Evolutionary conservation across 1,140 invertebrate species (phyloP), one percentile per base, ranked within the genome.

Genomic region (Drosophila pseudoobscura): DNA sequence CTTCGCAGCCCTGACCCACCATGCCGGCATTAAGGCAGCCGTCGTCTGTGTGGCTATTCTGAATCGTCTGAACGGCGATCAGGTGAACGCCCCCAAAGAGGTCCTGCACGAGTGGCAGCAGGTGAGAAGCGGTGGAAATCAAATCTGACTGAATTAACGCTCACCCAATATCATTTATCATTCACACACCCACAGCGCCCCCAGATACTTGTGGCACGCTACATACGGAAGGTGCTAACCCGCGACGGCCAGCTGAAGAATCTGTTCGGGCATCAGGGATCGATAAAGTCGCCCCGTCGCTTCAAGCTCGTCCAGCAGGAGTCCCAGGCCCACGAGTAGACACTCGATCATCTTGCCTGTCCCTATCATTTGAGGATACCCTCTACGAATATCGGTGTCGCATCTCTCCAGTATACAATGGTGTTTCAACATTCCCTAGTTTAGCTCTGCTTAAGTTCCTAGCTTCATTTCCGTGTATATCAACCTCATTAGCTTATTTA

Each of bases 61-160:
- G n/a, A 97, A 99, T 92, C 94, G 98, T 65, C 93, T 99, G 1
- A 95, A 98, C 83, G 97, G 97, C 6, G 98, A 99, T 93, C 98
- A 99, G 96, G 96, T 98, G 1, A 93, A 95, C 62, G 95, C 96
- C 29, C 95, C 97, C 1, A 98, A 99, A 90, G 96, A 97, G 90
- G 95, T 97, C 0, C 91, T 99, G 80, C 95, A 98, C 68, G 97
- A 98, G 88, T 99, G 97, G 96, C 98, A 99, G 91, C 93, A 73
- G 69, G 71, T 73, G 11, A 22, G 68, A 6, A 22, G 68, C 24
- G 13, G 9, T 3, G 7, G 0, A 24, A 46, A 9, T 9, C 13
- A 6, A 6, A n/a, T 24, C 9, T 4, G 11, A 49, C 9, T 3
- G 5, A 29, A 43, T 1, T 54, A 15, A 20, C 9, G 9, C 35